phyloP scores from a whole-genome alignment of 2,797 vertebrate genomes.

The Neoniphon sammara region DNA sequence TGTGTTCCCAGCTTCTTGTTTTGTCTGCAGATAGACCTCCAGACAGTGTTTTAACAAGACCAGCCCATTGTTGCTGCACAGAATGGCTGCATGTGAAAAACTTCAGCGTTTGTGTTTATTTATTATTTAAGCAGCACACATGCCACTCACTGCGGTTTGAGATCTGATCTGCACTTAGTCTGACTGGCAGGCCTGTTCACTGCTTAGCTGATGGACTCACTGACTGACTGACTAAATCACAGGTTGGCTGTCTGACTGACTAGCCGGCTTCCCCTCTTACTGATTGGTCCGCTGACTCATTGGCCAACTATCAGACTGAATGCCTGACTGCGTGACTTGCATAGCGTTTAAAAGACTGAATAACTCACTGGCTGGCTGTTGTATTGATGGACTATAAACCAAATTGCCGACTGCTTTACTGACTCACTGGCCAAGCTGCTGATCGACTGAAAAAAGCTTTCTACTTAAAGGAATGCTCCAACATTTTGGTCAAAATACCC shows the following conservation, averaged over 20 bases:
- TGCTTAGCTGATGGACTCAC: conserved; percentile 5
- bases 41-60: conserved; percentile 51
- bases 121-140: conserved; percentile 35
- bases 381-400: not conserved
- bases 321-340: too few species aligned
- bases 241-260: not conserved
- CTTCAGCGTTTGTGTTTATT: conserved; percentile 29
- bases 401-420: not conserved
- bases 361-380: not conserved
- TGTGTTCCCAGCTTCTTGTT: conserved; percentile 70
- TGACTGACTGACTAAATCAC: not conserved
- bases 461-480: too few species aligned
- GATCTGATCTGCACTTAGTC: conserved; percentile 22
- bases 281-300: not conserved
- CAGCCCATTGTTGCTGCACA: conserved; percentile 63
- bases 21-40: conserved; percentile 64
- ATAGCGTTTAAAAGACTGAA: not conserved
- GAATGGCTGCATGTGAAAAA: conserved; percentile 48
- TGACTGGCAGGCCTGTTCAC: not conserved
- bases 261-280: not conserved
- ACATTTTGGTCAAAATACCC: too few species aligned
- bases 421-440: not conserved
- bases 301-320: not conserved
- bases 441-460: too few species aligned
- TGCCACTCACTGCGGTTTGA: not conserved